Percentiles rank a stretch among this genome's conserved stretches.
phyloP scores from a whole-genome alignment of 1,140 invertebrate genomes.

The Drosophila eugracilis region DNA sequence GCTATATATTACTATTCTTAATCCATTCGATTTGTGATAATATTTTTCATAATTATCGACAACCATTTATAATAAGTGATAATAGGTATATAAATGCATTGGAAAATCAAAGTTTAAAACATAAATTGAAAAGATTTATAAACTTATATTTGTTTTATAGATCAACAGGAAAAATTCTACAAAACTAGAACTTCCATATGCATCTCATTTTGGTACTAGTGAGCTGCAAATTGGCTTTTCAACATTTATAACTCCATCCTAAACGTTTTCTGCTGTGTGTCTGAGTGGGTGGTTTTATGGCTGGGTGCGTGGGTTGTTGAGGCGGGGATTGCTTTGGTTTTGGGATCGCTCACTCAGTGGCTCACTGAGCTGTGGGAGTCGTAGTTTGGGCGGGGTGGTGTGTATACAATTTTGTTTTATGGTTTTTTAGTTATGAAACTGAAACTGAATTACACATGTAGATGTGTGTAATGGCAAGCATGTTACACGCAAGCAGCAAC shows the following conservation, averaged over 20 bases:
- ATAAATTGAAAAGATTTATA: too few relatives aligned
- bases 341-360: slow-evolving; percentile 49
- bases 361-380: slow-evolving; percentile 30
- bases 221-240: background rate
- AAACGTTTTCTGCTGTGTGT: background rate
- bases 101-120: too few relatives aligned
- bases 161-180: background rate
- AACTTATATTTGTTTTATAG: background rate
- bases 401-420: slow-evolving; percentile 81
- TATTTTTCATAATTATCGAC: too few relatives aligned
- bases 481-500: slow-evolving; percentile 12
- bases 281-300: slow-evolving; percentile 13
- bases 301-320: slow-evolving; percentile 1
- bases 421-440: slow-evolving; percentile 81
- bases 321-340: slow-evolving; percentile 24
- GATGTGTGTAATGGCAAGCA: slow-evolving; percentile 51
- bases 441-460: slow-evolving; percentile 75
- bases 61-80: too few relatives aligned
- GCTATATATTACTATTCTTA: too few relatives aligned
- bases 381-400: slow-evolving; percentile 23
- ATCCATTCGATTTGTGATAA: too few relatives aligned
- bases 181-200: background rate
- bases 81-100: too few relatives aligned
- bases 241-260: background rate
- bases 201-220: background rate